Conservation (phyloP, 1,140 invertebrate species). For the Orius insidiosus region DNA sequence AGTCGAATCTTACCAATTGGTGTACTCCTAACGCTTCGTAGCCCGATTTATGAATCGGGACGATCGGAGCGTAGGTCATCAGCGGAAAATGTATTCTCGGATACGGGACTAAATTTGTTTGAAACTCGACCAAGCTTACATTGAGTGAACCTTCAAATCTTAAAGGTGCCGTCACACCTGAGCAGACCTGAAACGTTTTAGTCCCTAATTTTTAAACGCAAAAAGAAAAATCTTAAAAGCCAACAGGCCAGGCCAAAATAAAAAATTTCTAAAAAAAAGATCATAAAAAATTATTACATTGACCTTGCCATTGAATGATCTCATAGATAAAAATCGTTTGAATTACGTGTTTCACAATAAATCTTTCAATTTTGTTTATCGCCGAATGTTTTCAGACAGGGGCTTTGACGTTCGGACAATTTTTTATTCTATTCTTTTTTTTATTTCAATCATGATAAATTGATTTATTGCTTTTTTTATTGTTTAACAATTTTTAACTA, state of each 20-base stretch:
- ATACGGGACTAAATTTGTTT: slow-evolving; percentile 50
- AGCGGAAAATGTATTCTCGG: slow-evolving; percentile 50
- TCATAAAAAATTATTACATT: no score
- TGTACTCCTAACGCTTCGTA: slow-evolving; percentile 39
- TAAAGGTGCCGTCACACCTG: slow-evolving; percentile 36
- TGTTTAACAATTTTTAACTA: slow-evolving; percentile 24
- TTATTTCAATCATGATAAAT: slow-evolving; percentile 24
- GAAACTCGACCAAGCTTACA: slow-evolving; percentile 49
- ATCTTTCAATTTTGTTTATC: no score
- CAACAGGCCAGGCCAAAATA: no score
- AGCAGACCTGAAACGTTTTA: slow-evolving; percentile 32
- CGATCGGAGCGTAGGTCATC: slow-evolving; percentile 34
- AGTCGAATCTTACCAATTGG: slow-evolving; percentile 15
- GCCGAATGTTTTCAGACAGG: no score
- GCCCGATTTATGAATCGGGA: slow-evolving; percentile 28
- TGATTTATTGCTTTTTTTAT: slow-evolving; percentile 22
- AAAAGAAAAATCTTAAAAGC: no score
- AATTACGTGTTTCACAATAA: no score
- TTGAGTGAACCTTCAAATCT: slow-evolving; percentile 56
- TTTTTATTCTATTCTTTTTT: no score
- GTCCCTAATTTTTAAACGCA: no score
- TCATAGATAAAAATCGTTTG: not conserved
- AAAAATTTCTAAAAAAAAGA: no score
- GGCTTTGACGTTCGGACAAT: no score
- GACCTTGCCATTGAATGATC: slow-evolving; percentile 28